Percentiles rank a stretch among this genome's conserved stretches.
Evolutionary conservation across 2,888 invertebrate species (phyloP).

Genomic region (Parascotia fuliginaria): DNA sequence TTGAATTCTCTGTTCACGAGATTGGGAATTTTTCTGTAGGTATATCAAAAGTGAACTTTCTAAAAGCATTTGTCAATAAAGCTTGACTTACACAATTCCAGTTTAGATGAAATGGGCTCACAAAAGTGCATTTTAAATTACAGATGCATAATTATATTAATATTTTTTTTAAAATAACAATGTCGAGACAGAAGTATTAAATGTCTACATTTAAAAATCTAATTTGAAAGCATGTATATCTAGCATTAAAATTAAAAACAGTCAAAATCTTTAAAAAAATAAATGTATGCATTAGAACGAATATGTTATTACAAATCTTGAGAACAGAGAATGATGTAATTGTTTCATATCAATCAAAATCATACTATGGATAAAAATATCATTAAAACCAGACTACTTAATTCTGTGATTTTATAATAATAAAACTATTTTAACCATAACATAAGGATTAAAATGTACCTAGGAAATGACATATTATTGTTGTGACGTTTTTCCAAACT

Average conservation of each 20-base stretch:
- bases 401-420: constrained; percentile 39
- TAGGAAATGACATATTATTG: constrained; percentile 22
- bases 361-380: constrained; percentile 10
- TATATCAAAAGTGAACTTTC: neutral
- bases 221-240: constrained; percentile 31
- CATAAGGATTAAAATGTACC: constrained; percentile 35
- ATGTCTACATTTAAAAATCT: constrained; percentile 18
- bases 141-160: constrained; percentile 22
- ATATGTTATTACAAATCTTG: constrained; percentile 36
- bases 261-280: constrained; percentile 37
- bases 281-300: constrained; percentile 34
- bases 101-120: neutral
- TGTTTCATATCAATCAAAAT: constrained; percentile 12
- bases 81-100: neutral
- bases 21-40: constrained; percentile 9
- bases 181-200: constrained; percentile 10
- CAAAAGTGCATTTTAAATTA: neutral
- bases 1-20: constrained; percentile 32
- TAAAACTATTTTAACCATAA: constrained; percentile 30
- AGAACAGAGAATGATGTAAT: constrained; percentile 34
- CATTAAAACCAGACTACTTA: constrained; percentile 31
- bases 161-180: constrained; percentile 27
- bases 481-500: constrained; percentile 25
- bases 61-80: neutral
- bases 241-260: constrained; percentile 36